A percentile compares a stretch with the other conserved stretches of the same genome.
Conservation (phyloP, 1,140 invertebrate species). For the Ephestia elutella region DNA sequence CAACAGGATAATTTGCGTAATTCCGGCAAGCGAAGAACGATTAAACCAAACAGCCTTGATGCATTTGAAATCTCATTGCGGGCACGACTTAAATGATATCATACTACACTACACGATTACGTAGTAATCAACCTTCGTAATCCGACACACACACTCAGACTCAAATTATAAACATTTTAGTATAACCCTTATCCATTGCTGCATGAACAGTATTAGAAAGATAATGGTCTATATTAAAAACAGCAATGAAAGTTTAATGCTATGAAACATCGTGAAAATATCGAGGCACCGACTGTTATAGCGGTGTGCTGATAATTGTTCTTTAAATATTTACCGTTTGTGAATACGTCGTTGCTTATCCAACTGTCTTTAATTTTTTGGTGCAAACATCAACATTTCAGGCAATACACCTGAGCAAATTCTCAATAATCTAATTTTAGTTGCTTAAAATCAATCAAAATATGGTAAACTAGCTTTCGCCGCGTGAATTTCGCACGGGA, state of each 20-base stretch:
- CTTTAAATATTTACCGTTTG: slow-evolving; percentile 64
- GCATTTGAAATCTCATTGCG: slow-evolving; percentile 36
- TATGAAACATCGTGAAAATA: slow-evolving; percentile 12
- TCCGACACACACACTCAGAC: not conserved
- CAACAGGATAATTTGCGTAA: slow-evolving; percentile 4
- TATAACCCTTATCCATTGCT: not conserved
- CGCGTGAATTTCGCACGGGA: too few relatives aligned
- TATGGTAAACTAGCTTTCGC: too few relatives aligned
- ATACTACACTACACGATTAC: slow-evolving; percentile 53
- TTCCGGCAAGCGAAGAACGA: not conserved
- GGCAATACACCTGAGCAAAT: too few relatives aligned
- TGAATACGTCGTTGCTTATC: slow-evolving; percentile 43
- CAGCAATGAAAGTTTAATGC: slow-evolving; percentile 21
- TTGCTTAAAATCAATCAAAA: too few relatives aligned
- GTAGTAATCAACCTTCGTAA: slow-evolving; percentile 46
- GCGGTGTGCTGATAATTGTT: slow-evolving; percentile 59
- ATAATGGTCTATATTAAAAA: slow-evolving; percentile 6
- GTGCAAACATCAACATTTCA: not conserved
- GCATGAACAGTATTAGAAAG: not conserved
- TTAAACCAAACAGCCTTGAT: slow-evolving; percentile 31
- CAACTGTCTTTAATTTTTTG: slow-evolving; percentile 22
- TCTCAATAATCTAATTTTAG: too few relatives aligned
- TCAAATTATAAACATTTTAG: not conserved
- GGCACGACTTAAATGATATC: slow-evolving; percentile 60
- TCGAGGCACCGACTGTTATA: slow-evolving; percentile 31